phyloP scores from a whole-genome alignment of 1,140 invertebrate species.

The Mycetomoellerius zeteki region DNA sequence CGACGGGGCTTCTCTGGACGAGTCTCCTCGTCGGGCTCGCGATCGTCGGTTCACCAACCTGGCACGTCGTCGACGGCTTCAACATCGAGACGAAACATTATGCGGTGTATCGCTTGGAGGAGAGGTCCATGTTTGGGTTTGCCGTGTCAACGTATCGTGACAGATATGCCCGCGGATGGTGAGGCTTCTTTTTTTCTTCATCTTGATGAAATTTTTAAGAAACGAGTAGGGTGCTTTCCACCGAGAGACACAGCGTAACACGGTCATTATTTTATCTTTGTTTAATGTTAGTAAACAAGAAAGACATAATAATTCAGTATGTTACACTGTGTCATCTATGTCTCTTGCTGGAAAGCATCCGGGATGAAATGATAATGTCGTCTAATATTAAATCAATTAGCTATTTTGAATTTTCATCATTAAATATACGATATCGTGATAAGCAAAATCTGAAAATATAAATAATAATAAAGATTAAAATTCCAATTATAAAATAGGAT shows the following conservation, averaged over 20 bases:
- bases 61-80: conserved; percentile 70
- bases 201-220: not conserved
- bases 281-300: no score
- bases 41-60: conserved; percentile 39
- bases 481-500: no score
- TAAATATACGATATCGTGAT: not conserved
- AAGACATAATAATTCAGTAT: no score
- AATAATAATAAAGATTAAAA: not conserved
- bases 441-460: not conserved
- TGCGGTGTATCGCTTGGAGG: conserved; percentile 76
- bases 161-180: conserved; percentile 78
- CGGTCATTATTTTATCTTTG: no score
- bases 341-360: no score
- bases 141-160: conserved; percentile 81
- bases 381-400: no score
- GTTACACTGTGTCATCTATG: no score
- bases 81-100: conserved; percentile 83
- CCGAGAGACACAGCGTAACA: no score
- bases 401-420: no score
- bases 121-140: conserved; percentile 82
- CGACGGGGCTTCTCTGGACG: conserved; percentile 25
- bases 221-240: not conserved
- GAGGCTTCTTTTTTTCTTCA: conserved; percentile 38
- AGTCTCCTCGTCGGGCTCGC: conserved; percentile 55
- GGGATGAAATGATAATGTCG: no score